Percentiles rank a stretch among this genome's conserved stretches.
Conservation (phyloP, 1,140 invertebrate genomes). For the Sycophaga agraensis region DNA sequence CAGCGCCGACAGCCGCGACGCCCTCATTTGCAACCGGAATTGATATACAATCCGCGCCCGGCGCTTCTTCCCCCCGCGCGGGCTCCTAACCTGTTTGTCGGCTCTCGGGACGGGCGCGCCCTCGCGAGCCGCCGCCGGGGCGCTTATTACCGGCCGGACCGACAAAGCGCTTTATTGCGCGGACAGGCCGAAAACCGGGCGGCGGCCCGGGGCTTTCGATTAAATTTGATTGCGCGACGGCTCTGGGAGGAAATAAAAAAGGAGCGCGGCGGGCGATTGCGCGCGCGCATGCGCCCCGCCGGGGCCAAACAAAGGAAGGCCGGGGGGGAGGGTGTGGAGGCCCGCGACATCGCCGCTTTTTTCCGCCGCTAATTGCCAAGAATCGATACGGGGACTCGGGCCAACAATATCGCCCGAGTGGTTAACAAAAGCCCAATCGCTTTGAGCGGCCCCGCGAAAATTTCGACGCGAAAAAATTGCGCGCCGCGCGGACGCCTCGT, state of each 20-base stretch:
- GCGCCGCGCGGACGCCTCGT: too few relatives aligned
- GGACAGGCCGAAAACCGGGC: too few relatives aligned
- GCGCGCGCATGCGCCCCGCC: neutral
- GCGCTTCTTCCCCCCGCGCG: neutral
- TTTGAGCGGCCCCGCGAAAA: conserved; percentile 8
- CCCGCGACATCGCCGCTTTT: conserved; percentile 18
- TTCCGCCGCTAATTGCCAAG: conserved; percentile 32
- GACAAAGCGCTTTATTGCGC: neutral
- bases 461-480: conserved; percentile 10
- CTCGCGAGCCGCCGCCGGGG: too few relatives aligned
- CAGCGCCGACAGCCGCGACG: too few relatives aligned
- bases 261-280: neutral
- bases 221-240: neutral
- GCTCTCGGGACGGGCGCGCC: too few relatives aligned
- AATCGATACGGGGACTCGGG: conserved; percentile 20
- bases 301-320: neutral
- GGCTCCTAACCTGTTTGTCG: too few relatives aligned
- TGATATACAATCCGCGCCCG: too few relatives aligned
- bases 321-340: conserved; percentile 5
- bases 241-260: conserved; percentile 3
- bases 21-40: too few relatives aligned
- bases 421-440: conserved; percentile 25
- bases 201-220: too few relatives aligned
- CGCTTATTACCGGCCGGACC: too few relatives aligned
- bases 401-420: conserved; percentile 34